These are phyloP conservation scores for Automeris io DNA, from an alignment of 2,888 invertebrate species.

Conservation along the genomic window DNA sequence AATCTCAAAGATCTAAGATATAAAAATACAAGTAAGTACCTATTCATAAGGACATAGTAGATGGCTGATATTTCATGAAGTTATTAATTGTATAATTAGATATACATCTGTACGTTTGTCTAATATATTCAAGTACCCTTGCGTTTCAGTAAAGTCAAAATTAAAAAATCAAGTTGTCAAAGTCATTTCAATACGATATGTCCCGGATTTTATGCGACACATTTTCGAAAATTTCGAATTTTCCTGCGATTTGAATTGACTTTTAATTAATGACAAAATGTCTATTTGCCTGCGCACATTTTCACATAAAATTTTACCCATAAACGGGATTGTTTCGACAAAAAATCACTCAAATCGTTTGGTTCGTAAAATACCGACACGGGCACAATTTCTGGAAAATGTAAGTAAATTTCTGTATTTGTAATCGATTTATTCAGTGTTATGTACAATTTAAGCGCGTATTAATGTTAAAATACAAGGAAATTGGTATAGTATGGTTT, in stretches of 20 bases:
- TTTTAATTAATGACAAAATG: slow-evolving; percentile 55
- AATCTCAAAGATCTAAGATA: no score
- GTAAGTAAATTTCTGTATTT: slow-evolving; percentile 43
- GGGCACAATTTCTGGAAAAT: slow-evolving; percentile 72
- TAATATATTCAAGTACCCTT: no score
- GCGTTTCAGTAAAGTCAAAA: background rate
- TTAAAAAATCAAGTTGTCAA: slow-evolving; percentile 31
- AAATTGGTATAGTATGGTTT: slow-evolving; percentile 11
- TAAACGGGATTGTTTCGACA: slow-evolving; percentile 71
- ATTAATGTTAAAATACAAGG: slow-evolving; percentile 18
- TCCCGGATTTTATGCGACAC: slow-evolving; percentile 38
- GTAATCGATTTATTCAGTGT: background rate
- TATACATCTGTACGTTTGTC: no score
- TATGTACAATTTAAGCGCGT: background rate
- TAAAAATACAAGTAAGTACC: no score
- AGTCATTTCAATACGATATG: slow-evolving; percentile 37
- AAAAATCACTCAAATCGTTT: slow-evolving; percentile 72
- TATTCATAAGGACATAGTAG: no score
- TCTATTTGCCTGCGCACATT: slow-evolving; percentile 76
- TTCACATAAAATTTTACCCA: slow-evolving; percentile 72
- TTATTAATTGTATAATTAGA: no score
- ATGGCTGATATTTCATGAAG: no score
- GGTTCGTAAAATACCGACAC: slow-evolving; percentile 64
- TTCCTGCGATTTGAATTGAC: slow-evolving; percentile 27
- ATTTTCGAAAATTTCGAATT: slow-evolving; percentile 40